These are phyloP conservation scores for Autographa gamma DNA, from an alignment of 2,888 invertebrate genomes.

Conservation along the genomic window DNA sequence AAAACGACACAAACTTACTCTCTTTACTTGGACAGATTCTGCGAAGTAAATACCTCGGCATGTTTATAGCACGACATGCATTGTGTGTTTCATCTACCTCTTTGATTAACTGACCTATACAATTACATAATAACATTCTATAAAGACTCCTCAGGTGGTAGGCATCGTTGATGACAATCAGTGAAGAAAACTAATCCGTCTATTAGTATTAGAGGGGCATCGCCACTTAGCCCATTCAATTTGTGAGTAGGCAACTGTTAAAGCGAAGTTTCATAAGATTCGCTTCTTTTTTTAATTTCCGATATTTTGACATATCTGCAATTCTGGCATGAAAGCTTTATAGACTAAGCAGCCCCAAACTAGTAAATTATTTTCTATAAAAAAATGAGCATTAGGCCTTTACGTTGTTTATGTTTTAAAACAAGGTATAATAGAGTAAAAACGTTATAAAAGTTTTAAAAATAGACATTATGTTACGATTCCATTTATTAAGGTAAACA, in stretches of 20 bases:
- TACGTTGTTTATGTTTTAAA: not conserved
- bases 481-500: slow-evolving; percentile 28
- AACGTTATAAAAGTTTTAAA: slow-evolving; percentile 1
- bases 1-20: slow-evolving; percentile 25
- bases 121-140: slow-evolving; percentile 33
- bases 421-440: not conserved
- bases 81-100: slow-evolving; percentile 6
- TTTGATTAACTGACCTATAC: slow-evolving; percentile 23
- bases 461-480: slow-evolving; percentile 18
- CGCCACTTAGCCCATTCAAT: slow-evolving; percentile 60
- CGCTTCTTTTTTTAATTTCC: too few relatives aligned
- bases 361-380: too few relatives aligned
- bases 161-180: slow-evolving; percentile 64
- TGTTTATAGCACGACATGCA: slow-evolving; percentile 24
- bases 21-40: slow-evolving; percentile 23
- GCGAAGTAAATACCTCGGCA: slow-evolving; percentile 20
- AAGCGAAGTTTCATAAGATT: slow-evolving; percentile 25
- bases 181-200: slow-evolving; percentile 73
- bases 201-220: slow-evolving; percentile 73
- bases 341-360: too few relatives aligned
- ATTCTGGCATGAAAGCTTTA: too few relatives aligned
- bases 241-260: slow-evolving; percentile 50
- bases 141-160: slow-evolving; percentile 32
- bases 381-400: too few relatives aligned
- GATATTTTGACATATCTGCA: too few relatives aligned